Percentiles rank a stretch among this genome's conserved stretches.
Conservation (phyloP, 92 coral and sea anemone genomes). For the Anthopleura xanthogrammica region DNA sequence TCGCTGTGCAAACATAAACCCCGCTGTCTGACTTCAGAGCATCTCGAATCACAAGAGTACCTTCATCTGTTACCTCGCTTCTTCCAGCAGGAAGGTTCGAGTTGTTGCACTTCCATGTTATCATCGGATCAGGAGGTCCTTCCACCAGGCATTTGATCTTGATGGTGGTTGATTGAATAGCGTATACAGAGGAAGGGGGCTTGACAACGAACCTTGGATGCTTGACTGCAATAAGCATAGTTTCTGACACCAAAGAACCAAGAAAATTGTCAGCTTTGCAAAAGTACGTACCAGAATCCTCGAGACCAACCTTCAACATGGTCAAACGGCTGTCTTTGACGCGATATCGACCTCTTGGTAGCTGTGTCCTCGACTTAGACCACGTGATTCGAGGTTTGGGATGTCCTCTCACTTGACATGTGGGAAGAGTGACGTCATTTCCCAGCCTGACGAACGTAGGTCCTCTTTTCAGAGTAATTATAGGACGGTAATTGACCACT, state of each 20-base stretch:
- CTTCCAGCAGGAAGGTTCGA: conserved; percentile 18
- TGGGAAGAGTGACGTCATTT: conserved; percentile 27
- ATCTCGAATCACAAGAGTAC: conserved; percentile 13
- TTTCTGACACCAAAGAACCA: not conserved
- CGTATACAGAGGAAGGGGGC: conserved; percentile 14
- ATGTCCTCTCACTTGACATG: conserved; percentile 27
- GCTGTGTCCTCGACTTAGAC: conserved; percentile 10
- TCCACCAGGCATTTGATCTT: not conserved
- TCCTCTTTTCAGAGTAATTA: conserved; percentile 15
- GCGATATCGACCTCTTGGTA: conserved; percentile 1
- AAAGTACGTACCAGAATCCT: conserved; percentile 27
- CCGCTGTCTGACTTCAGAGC: conserved; percentile 4
- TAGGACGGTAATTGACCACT: conserved; percentile 8
- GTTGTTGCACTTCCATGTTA: conserved; percentile 4
- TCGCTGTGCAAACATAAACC: conserved; percentile 18
- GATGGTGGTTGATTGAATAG: not conserved
- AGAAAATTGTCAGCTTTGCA: conserved; percentile 26
- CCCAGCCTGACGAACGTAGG: conserved; percentile 21
- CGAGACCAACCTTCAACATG: not conserved
- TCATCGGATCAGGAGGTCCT: conserved; percentile 9
- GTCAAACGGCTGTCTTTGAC: not conserved
- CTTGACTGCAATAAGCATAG: conserved; percentile 6
- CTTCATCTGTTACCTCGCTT: not conserved
- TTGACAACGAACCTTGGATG: conserved; percentile 22
- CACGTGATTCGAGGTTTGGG: conserved; percentile 28